A percentile compares a stretch with the other conserved stretches of the same genome.
These are phyloP conservation scores for Cepaea nemoralis DNA, from an alignment of 1,140 invertebrate species.

Conservation along the genomic window DNA sequence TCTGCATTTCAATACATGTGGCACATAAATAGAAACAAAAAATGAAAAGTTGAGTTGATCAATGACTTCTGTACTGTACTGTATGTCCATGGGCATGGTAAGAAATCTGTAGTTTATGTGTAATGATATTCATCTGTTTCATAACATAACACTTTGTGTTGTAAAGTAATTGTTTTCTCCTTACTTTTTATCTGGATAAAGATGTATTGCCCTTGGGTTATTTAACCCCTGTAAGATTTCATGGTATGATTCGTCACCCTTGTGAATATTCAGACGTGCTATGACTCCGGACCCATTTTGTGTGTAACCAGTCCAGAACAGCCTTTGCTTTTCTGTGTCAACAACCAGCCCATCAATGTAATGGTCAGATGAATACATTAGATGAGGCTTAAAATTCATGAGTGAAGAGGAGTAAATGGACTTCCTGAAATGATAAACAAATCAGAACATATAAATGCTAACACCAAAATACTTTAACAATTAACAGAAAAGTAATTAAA, in stretches of 20 bases:
- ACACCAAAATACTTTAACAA: no score
- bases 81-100: no score
- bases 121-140: neutral
- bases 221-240: constrained; percentile 46
- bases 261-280: constrained; percentile 50
- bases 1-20: no score
- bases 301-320: constrained; percentile 58
- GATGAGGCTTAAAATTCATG: constrained; percentile 47
- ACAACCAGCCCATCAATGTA: constrained; percentile 51
- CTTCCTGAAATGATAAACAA: constrained; percentile 29
- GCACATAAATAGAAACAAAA: no score
- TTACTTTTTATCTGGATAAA: constrained; percentile 56
- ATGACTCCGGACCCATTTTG: constrained; percentile 50
- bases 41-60: no score
- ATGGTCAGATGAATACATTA: constrained; percentile 48
- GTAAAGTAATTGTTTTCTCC: constrained; percentile 5
- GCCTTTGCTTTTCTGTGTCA: constrained; percentile 47
- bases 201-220: constrained; percentile 52
- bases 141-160: neutral
- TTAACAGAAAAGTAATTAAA: no score
- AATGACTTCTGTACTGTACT: no score
- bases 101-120: neutral
- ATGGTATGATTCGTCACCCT: constrained; percentile 43
- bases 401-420: constrained; percentile 52
- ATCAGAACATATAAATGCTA: neutral